These are phyloP conservation scores for Lutra lutra DNA, from an alignment of 2,797 vertebrate species.

Conservation along the genomic window DNA sequence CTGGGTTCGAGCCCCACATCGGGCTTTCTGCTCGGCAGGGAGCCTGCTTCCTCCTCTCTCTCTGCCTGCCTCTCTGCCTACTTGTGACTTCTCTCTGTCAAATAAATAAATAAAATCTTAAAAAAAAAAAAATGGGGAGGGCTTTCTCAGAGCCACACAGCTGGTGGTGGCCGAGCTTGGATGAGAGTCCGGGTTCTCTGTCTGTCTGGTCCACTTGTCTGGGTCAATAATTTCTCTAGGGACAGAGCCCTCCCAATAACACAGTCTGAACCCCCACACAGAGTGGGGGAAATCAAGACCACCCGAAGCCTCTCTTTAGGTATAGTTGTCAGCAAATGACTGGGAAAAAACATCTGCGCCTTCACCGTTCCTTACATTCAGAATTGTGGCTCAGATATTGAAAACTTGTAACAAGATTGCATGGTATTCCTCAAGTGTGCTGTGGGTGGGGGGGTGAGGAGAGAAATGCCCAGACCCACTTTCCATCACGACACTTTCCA, in stretches of 20 bases:
- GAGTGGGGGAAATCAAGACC: not conserved
- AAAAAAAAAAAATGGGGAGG: not conserved
- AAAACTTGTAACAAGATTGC: not conserved
- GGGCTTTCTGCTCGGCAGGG: no score
- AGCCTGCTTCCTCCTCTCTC: no score
- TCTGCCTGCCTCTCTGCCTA: no score
- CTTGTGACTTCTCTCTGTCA: no score
- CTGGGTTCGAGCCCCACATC: no score
- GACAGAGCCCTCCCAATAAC: fast-evolving
- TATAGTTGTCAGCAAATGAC: not conserved
- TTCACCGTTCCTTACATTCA: not conserved
- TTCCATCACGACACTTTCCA: not conserved
- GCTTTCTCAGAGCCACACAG: not conserved
- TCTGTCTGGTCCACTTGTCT: not conserved
- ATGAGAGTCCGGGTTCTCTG: not conserved
- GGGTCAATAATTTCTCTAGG: not conserved
- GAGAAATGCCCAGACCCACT: not conserved
- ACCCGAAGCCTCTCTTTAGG: not conserved
- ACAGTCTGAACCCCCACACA: not conserved
- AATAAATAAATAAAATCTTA: no score
- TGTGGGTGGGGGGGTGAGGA: no score
- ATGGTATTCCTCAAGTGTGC: not conserved
- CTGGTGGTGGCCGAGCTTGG: not conserved
- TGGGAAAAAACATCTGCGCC: not conserved
- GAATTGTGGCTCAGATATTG: not conserved